Base-by-base conservation (phyloP, 2,113 vertebrate genomes). In the Peromyscus leucopus region DNA sequence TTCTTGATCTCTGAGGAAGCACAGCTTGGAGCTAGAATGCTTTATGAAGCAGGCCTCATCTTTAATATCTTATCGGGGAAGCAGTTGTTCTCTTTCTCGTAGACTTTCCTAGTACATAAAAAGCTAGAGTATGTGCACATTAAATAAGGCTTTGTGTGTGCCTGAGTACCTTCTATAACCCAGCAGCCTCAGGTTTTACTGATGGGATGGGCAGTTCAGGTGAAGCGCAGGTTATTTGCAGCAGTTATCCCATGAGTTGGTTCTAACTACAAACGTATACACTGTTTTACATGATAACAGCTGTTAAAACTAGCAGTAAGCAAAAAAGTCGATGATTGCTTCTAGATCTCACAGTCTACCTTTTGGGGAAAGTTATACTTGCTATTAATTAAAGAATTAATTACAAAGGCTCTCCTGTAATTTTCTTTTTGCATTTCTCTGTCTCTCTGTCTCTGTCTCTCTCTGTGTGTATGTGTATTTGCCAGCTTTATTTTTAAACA, bases 21-120 rank as follows among this genome's bases (percentile, higher is more conserved):
- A 1, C 63, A 86, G 36, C 48, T 97, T 95, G 33, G 92, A 87
- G 80, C 74, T 71, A 69, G 59, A 92, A 75, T 76, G 24, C 46
- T 85, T 85, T 82, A 31, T 84, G 13, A 95, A 88, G 67, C 91
- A 7, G 5, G 5, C 65, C 57, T 80, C 36, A 33, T 94, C 59
- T 96, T 96, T 95, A 95, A 46, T 93, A 76, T 90, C 59, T 96
- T 65, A 82, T 36, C 57, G 90, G 39, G 89, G 94, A 96, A 94
- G 89, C 78, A 57, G 67, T 55, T 86, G 63, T 96, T 95, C 59
- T 46, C 82, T 91, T 90, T 97, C 57, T 71, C 21, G 87, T 93
- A 78, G 88, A 88, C 16, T 90, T 67, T 86, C 84, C 21, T 93
- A 63, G 21, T 74, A 63, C 63, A 59, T 57, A 79, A 82, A 96